Evolutionary conservation across 2,888 invertebrate genomes (phyloP).

Genomic region (Chymomyza caudatula): DNA sequence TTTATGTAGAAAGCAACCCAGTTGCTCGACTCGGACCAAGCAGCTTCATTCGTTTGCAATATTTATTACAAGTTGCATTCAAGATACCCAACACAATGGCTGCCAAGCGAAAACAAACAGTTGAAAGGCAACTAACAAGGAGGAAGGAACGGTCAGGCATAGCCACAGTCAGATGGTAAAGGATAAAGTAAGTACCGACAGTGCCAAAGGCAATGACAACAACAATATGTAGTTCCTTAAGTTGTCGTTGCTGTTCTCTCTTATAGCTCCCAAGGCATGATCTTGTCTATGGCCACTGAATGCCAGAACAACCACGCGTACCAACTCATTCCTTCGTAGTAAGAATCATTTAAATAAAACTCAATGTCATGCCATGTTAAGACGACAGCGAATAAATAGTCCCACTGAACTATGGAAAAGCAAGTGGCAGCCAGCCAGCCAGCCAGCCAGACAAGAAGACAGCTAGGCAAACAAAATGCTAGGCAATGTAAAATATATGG

Average conservation of each 20-base stretch:
- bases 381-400: constrained; percentile 66
- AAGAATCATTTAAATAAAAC: constrained; percentile 70
- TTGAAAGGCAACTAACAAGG: constrained; percentile 27
- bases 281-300: not conserved
- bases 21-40: constrained; percentile 1
- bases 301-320: no score
- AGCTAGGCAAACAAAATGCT: not conserved
- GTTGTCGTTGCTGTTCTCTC: not conserved
- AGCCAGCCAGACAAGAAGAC: not conserved
- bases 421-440: constrained; percentile 11
- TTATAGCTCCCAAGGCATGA: not conserved
- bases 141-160: constrained; percentile 6
- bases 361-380: constrained; percentile 67
- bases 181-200: constrained; percentile 6
- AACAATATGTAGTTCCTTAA: not conserved
- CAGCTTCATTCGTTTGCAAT: constrained; percentile 45
- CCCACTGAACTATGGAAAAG: constrained; percentile 16
- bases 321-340: not conserved
- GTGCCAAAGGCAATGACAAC: constrained; percentile 2
- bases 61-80: constrained; percentile 66
- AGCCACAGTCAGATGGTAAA: not conserved
- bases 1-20: constrained; percentile 26
- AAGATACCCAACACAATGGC: constrained; percentile 45
- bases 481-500: constrained; percentile 4
- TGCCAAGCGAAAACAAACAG: constrained; percentile 50